Conservation (phyloP, 2,888 invertebrate species). For the Choreutis nemorana region DNA sequence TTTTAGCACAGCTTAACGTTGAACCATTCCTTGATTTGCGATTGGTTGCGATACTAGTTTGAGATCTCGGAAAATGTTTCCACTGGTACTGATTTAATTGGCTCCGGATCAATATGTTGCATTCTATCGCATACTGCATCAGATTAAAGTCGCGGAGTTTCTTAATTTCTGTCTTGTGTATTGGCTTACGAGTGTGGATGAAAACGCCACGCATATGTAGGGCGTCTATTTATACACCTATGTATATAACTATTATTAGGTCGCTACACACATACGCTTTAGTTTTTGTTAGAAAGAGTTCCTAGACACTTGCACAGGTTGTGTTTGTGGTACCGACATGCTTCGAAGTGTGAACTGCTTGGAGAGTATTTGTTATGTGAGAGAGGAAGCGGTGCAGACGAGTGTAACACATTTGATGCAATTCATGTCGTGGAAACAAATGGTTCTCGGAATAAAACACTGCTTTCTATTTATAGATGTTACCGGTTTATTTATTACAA, state of each 20-base stretch:
- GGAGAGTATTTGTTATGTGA: slow-evolving; percentile 5
- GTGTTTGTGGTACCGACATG: slow-evolving; percentile 3
- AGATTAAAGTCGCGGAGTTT: no score
- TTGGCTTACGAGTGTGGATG: not conserved
- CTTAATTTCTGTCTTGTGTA: no score
- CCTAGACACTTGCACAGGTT: slow-evolving; percentile 13
- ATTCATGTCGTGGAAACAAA: slow-evolving; percentile 12
- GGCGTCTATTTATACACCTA: not conserved
- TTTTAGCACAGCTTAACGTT: slow-evolving; percentile 30
- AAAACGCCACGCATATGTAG: not conserved
- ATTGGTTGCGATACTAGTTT: slow-evolving; percentile 19
- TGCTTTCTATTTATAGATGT: no score
- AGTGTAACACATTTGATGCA: slow-evolving; percentile 11
- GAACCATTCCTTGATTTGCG: slow-evolving; percentile 28
- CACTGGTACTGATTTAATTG: no score
- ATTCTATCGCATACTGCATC: no score
- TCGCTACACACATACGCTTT: slow-evolving; percentile 23
- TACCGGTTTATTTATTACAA: no score
- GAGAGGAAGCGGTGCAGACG: no score
- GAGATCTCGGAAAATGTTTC: no score
- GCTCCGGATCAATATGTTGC: no score
- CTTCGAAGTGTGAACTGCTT: slow-evolving; percentile 8
- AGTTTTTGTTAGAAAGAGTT: slow-evolving; percentile 17
- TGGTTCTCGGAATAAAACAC: no score
- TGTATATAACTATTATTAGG: slow-evolving; percentile 8